Base-by-base conservation (phyloP, 2,888 invertebrate genomes). In the Lochmaea capreae region DNA sequence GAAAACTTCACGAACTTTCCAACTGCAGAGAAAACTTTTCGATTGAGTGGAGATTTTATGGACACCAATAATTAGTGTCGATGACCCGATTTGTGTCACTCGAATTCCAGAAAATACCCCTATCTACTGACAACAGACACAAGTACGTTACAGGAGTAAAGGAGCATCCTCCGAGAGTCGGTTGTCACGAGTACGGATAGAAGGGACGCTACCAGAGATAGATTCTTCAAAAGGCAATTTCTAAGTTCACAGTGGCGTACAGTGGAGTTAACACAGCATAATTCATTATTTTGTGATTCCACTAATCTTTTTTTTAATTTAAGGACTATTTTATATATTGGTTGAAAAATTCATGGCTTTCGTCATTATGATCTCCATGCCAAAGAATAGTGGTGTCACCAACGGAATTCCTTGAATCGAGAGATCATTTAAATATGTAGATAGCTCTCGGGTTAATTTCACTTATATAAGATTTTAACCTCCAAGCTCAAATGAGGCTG, bases 1-100 rank as follows among this genome's bases (percentile, higher is more conserved):
- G 68, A 11, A 66, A 66, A 16, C 16, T 65, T 58, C 8, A n/a
- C 42, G 12, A 54, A 67, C 57, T 68, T 61, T 46, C 16, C 9
- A 68, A 26, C 61, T 68, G 46, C 62, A 52, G 42, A 52, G 39
- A 65, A 65, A 65, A 65, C 58, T 65, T 71, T 65, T 43, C 58
- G 58, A 12, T 42, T 58, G 70, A 16, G 57, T 63, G 46, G 46
- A 57, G 58, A 65, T 71, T 71, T 65, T 58, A 71, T 46, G 33
- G 65, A 65, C 49, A 33, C 58, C 58, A 63, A 71, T 71, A 71
- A 71, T 71, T 65, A 71, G 71, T 65, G 65, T 65, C 65, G 46
- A 65, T 65, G 71, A 65, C 71, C 71, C 46, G 22, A 58, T 57
- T 18, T 43, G 65, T 43, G 62, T 62, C 52, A 65, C 58, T 58